Conservation (phyloP, 2,888 invertebrate genomes). For the Pseudanteris insignis region DNA sequence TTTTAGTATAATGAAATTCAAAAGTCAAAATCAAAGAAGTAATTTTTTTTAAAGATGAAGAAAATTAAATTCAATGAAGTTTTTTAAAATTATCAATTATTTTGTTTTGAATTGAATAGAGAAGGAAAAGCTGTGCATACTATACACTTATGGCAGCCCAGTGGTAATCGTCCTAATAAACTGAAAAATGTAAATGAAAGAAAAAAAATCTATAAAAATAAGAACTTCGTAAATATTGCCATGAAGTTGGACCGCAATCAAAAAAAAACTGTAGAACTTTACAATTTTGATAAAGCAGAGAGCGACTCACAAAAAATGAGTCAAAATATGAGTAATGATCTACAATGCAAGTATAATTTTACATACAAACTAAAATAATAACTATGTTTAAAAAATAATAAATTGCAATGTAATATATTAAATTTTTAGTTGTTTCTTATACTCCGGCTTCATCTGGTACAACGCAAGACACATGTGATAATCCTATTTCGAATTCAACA, state of each 20-base stretch:
- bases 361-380: too few relatives aligned
- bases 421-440: conserved; percentile 49
- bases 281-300: conserved; percentile 4
- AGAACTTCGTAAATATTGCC: conserved; percentile 24
- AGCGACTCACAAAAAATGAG: conserved; percentile 22
- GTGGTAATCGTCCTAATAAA: conserved; percentile 63
- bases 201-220: conserved; percentile 52
- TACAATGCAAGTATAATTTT: conserved; percentile 16
- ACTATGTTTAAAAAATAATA: too few relatives aligned
- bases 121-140: conserved; percentile 64
- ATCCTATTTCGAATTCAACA: conserved; percentile 42
- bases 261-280: conserved; percentile 46
- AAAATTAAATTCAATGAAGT: too few relatives aligned
- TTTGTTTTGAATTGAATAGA: too few relatives aligned
- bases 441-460: conserved; percentile 52
- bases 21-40: too few relatives aligned
- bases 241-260: conserved; percentile 47
- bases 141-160: conserved; percentile 64
- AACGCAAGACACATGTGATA: conserved; percentile 55
- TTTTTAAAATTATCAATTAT: too few relatives aligned
- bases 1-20: too few relatives aligned
- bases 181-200: conserved; percentile 55
- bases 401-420: not conserved
- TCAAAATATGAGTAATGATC: conserved; percentile 48
- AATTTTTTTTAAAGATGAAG: too few relatives aligned